Percentiles rank a stretch among this genome's conserved stretches.
Evolutionary conservation across 2,797 vertebrate species (phyloP).

Genomic region (Cuculus canorus): DNA sequence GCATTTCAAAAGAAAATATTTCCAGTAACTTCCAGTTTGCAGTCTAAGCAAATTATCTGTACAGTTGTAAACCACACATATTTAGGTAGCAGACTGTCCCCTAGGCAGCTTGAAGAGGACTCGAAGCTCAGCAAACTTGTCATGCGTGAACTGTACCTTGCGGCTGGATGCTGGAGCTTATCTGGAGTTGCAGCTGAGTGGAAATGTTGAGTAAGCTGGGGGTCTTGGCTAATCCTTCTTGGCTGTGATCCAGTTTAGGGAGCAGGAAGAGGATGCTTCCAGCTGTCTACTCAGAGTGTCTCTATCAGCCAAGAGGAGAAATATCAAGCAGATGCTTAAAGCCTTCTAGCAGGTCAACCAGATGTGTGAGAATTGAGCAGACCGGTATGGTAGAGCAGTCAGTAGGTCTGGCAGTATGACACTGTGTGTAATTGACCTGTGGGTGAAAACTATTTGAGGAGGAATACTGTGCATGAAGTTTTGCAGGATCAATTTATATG

Average conservation of each 20-base stretch:
- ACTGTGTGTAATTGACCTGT: background rate
- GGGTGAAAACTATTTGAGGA: background rate
- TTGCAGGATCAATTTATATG: background rate
- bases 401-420: background rate
- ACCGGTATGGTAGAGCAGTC: background rate
- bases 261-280: background rate
- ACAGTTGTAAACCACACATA: background rate
- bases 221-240: background rate
- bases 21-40: background rate
- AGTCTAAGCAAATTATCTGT: background rate
- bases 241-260: background rate
- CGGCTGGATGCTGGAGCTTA: background rate
- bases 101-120: background rate
- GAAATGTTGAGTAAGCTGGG: background rate
- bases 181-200: background rate
- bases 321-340: background rate
- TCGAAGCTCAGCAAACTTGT: background rate
- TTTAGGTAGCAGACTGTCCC: background rate
- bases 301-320: background rate
- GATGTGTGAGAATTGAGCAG: background rate
- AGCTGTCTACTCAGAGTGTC: background rate
- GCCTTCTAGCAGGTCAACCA: background rate
- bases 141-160: background rate
- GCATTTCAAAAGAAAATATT: background rate
- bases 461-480: fast-evolving